phyloP scores from a whole-genome alignment of 2,113 vertebrate genomes.

The Paramisgurnus dabryanus region DNA sequence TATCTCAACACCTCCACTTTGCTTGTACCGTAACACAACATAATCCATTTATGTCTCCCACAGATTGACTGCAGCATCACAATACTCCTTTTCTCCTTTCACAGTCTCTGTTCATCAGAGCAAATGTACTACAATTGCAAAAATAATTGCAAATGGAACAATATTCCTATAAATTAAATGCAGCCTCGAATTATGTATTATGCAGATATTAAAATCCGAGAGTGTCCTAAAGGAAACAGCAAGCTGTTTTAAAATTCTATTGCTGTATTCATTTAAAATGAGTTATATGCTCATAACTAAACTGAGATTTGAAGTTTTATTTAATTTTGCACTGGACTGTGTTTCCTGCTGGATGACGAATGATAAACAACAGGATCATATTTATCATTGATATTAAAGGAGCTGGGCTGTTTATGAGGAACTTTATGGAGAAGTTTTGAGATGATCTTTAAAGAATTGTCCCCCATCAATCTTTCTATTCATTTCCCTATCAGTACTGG shows the following conservation, averaged over 20 bases:
- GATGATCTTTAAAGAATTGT: conserved; percentile 18
- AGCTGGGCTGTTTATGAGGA: neutral
- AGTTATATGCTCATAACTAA: too few relatives aligned
- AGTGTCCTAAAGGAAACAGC: neutral
- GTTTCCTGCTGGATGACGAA: neutral
- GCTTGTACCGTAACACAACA: conserved; percentile 38
- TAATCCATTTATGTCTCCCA: conserved; percentile 47
- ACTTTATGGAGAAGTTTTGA: conserved; percentile 27
- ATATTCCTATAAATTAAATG: neutral
- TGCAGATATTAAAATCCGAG: neutral
- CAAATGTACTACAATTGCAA: conserved; percentile 6
- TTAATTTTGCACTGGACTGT: neutral
- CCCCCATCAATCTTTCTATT: conserved; percentile 21
- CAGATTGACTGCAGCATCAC: conserved; percentile 2
- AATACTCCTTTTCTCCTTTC: conserved; percentile 21
- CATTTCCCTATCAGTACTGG: conserved; percentile 35
- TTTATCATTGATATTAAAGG: neutral
- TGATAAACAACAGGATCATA: too few relatives aligned
- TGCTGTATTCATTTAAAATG: too few relatives aligned
- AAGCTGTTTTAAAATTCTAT: too few relatives aligned
- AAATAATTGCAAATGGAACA: neutral
- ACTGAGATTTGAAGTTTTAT: neutral
- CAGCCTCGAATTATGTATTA: neutral
- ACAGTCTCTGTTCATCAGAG: conserved; percentile 8
- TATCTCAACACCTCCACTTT: conserved; percentile 10